Percentiles rank a stretch among this genome's conserved stretches.
Evolutionary conservation across 2,888 invertebrate species (phyloP).

Genomic region (Stenolophus ochropezus): DNA sequence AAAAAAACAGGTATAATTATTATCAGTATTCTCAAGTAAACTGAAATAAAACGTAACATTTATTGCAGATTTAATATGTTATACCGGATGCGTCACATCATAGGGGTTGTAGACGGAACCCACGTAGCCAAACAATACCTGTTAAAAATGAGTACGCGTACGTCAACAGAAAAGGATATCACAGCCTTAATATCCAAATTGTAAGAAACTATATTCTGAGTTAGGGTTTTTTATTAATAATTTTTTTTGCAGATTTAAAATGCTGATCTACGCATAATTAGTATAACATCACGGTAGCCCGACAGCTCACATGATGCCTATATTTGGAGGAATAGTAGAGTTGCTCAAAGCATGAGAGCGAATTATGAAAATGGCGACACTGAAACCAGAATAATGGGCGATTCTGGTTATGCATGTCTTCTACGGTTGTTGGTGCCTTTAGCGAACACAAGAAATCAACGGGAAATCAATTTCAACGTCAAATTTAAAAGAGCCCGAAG

Average conservation of each 20-base stretch:
- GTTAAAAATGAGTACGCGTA: not conserved
- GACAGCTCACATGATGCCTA: too few species aligned
- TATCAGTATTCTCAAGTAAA: too few species aligned
- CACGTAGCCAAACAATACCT: slow-evolving; percentile 20
- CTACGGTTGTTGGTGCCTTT: not conserved
- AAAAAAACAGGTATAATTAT: not conserved
- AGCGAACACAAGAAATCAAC: slow-evolving; percentile 6
- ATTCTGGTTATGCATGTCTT: slow-evolving; percentile 4
- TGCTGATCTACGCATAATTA: too few species aligned
- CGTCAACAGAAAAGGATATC: slow-evolving; percentile 6
- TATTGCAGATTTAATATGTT: too few species aligned
- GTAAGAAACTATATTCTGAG: not conserved
- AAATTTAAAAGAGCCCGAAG: slow-evolving; percentile 17
- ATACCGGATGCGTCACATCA: too few species aligned
- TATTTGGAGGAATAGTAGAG: too few species aligned
- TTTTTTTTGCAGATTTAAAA: too few species aligned
- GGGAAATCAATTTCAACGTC: slow-evolving; percentile 14
- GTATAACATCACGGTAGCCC: too few species aligned
- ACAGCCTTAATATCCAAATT: slow-evolving; percentile 4
- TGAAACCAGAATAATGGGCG: too few species aligned
- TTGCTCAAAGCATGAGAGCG: too few species aligned
- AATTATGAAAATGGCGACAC: too few species aligned
- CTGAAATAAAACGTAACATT: not conserved
- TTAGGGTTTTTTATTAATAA: too few species aligned
- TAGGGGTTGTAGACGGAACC: slow-evolving; percentile 27